These are phyloP conservation scores for Epizoanthus fatuus DNA, from an alignment of 92 coral and sea anemone species.

Conservation along the genomic window DNA sequence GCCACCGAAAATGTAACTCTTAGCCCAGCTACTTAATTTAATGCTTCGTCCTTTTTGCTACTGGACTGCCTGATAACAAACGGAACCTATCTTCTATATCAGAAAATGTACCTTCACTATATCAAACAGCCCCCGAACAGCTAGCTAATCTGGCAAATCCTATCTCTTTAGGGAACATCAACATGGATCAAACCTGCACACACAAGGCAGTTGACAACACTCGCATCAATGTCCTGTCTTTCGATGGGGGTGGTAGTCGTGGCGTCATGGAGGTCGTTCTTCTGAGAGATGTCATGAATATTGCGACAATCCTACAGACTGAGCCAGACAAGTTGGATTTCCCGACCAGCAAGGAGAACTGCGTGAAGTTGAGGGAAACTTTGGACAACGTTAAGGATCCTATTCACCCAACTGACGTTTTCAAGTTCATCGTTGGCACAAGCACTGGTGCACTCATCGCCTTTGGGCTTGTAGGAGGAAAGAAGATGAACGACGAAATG, in stretches of 20 bases:
- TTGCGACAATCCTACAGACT: constrained; percentile 14
- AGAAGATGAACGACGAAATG: not conserved
- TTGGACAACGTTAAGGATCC: constrained; percentile 26
- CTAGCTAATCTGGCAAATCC: no score
- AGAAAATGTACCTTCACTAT: no score
- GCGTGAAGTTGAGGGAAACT: not conserved
- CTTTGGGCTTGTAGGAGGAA: constrained; percentile 51
- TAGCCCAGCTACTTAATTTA: no score
- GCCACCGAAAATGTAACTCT: no score
- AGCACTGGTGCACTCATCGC: constrained; percentile 53
- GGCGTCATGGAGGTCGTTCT: constrained; percentile 40
- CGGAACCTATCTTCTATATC: no score
- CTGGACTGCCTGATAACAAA: no score
- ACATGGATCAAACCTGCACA: constrained; percentile 5
- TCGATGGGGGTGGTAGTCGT: constrained; percentile 52
- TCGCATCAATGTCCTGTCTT: constrained; percentile 33
- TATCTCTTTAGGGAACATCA: not conserved
- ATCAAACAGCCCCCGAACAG: no score
- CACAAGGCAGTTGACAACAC: not conserved
- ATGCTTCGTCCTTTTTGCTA: no score
- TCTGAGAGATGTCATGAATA: constrained; percentile 35
- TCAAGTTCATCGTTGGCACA: constrained; percentile 44
- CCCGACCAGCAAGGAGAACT: not conserved
- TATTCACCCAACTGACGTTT: constrained; percentile 47
- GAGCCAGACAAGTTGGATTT: constrained; percentile 9